Conservation (phyloP, 2,113 vertebrate genomes). For the Antechinus stuartii region DNA sequence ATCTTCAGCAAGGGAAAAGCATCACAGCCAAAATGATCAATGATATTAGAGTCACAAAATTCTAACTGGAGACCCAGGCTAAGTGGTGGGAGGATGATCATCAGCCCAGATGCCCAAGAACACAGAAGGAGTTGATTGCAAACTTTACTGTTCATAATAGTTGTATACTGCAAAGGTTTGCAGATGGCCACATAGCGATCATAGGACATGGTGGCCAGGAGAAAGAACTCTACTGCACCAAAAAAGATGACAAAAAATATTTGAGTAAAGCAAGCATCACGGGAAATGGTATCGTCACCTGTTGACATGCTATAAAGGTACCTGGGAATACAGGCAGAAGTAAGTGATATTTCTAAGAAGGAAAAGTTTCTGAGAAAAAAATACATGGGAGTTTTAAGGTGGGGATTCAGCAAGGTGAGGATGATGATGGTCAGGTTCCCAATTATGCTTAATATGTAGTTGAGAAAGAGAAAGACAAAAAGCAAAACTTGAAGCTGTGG, state of each 20-base stretch:
- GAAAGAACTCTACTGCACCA: not conserved
- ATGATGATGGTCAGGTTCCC: constrained; percentile 63
- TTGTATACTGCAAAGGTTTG: constrained; percentile 56
- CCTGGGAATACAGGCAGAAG: constrained; percentile 58
- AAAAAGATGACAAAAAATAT: constrained; percentile 47
- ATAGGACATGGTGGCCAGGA: not conserved
- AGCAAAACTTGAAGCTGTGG: constrained; percentile 29
- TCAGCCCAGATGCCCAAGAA: constrained; percentile 36
- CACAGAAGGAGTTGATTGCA: constrained; percentile 47
- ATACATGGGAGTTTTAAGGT: constrained; percentile 61
- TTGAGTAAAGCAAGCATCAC: constrained; percentile 65
- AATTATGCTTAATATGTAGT: constrained; percentile 46
- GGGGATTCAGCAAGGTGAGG: constrained; percentile 49
- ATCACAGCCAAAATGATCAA: constrained; percentile 68
- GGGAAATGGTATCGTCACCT: constrained; percentile 56
- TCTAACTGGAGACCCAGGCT: not conserved
- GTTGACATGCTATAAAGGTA: constrained; percentile 56
- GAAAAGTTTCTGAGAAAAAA: constrained; percentile 71
- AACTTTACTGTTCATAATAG: constrained; percentile 38
- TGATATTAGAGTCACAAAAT: not conserved
- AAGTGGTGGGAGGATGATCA: not conserved
- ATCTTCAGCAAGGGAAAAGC: constrained; percentile 57
- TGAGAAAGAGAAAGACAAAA: constrained; percentile 50
- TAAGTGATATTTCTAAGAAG: constrained; percentile 66
- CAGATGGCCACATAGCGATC: constrained; percentile 60